Conservation (phyloP, 2,797 vertebrate species). For the Diplodus puntazzo region DNA sequence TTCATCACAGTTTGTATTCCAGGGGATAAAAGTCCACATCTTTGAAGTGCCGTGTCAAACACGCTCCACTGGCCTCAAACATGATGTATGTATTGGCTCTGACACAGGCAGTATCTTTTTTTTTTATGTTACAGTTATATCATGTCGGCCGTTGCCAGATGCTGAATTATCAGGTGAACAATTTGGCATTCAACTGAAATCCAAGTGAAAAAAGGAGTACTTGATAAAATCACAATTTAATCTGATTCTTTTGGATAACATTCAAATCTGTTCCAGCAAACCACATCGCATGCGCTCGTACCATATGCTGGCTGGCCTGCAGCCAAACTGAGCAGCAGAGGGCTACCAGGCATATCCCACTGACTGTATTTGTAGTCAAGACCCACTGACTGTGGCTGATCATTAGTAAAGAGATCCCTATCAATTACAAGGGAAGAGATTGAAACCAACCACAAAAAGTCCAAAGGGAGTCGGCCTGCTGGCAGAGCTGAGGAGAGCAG, state of each 20-base stretch:
- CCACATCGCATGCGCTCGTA: slow-evolving; percentile 41
- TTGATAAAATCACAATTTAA: slow-evolving; percentile 70
- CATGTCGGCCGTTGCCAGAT: slow-evolving; percentile 27
- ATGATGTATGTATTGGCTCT: slow-evolving; percentile 19
- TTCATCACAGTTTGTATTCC: slow-evolving; percentile 17
- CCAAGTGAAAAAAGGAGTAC: slow-evolving; percentile 12
- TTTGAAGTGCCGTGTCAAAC: slow-evolving; percentile 22
- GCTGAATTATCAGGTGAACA: slow-evolving; percentile 54
- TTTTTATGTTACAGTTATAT: slow-evolving; percentile 21
- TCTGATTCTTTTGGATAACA: slow-evolving; percentile 64
- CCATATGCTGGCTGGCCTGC: slow-evolving; percentile 72
- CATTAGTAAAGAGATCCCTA: slow-evolving; percentile 79
- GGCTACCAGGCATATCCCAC: slow-evolving; percentile 58
- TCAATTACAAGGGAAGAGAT: slow-evolving; percentile 72
- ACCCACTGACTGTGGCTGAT: slow-evolving; percentile 67
- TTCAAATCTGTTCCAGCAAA: slow-evolving; percentile 58
- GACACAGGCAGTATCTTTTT: not conserved
- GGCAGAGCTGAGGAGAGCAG: slow-evolving; percentile 24
- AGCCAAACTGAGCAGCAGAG: slow-evolving; percentile 59
- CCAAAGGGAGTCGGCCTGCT: slow-evolving; percentile 42
- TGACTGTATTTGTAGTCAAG: slow-evolving; percentile 56
- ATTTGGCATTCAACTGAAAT: slow-evolving; percentile 45
- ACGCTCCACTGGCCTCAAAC: slow-evolving; percentile 10
- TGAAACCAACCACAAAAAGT: slow-evolving; percentile 59
- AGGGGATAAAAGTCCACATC: slow-evolving; percentile 17